Conservation (phyloP, 2,888 invertebrate genomes). For the Cephus spinipes region DNA sequence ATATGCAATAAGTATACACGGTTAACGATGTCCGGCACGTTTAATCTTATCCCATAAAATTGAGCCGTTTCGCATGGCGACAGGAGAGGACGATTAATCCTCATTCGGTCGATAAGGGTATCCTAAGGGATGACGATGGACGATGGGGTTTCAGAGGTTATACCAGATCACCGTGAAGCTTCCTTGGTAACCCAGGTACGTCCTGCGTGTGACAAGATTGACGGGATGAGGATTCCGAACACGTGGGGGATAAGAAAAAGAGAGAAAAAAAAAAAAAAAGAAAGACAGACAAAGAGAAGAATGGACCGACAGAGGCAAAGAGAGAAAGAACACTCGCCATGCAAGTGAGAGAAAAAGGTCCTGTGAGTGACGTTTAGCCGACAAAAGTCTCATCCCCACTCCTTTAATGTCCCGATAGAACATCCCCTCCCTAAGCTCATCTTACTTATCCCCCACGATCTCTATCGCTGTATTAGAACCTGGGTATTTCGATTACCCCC, state of each 20-base stretch:
- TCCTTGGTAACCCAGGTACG: not conserved
- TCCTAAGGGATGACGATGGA: not conserved
- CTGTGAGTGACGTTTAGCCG: not conserved
- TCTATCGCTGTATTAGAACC: not conserved
- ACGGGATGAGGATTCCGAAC: constrained; percentile 7
- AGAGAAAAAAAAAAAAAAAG: not conserved
- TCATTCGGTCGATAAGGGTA: constrained; percentile 27
- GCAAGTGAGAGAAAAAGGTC: not conserved
- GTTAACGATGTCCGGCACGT: too few relatives aligned
- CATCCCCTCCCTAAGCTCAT: not conserved
- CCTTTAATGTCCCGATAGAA: not conserved
- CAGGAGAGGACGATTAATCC: constrained; percentile 37
- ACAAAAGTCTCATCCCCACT: not conserved
- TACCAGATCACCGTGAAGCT: not conserved
- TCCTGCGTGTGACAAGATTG: constrained; percentile 21
- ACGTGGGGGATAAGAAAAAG: not conserved
- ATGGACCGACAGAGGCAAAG: not conserved
- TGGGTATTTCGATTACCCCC: not conserved
- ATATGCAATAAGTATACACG: too few relatives aligned
- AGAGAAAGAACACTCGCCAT: not conserved
- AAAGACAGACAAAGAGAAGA: constrained; percentile 9
- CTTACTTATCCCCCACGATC: not conserved
- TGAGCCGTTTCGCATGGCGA: constrained; percentile 24
- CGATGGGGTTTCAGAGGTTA: not conserved
- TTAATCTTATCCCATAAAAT: constrained; percentile 22